Conservation (phyloP, 2,888 invertebrate species). For the Nowickia ferox region DNA sequence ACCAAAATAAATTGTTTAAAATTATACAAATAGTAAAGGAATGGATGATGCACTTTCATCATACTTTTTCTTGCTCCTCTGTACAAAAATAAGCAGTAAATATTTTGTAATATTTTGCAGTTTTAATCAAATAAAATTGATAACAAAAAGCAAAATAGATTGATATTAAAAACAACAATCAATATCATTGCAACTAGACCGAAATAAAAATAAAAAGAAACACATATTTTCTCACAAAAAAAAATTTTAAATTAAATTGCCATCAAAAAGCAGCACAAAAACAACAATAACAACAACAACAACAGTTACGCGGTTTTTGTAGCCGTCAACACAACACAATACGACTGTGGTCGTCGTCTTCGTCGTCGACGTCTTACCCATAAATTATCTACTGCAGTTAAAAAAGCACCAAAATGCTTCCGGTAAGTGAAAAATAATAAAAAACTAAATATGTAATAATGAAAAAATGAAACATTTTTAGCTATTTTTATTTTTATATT, state of each 20-base stretch:
- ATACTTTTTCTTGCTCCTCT: background rate
- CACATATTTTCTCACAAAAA: slow-evolving; percentile 22
- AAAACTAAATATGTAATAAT: slow-evolving; percentile 26
- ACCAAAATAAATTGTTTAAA: slow-evolving; percentile 25
- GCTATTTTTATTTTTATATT: background rate
- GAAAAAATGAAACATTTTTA: slow-evolving; percentile 39
- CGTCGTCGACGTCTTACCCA: slow-evolving; percentile 55
- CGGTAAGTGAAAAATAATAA: slow-evolving; percentile 77
- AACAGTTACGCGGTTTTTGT: slow-evolving; percentile 64
- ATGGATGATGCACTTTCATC: background rate
- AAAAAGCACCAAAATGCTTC: slow-evolving; percentile 79
- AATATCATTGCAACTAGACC: slow-evolving; percentile 46
- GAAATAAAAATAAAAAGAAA: slow-evolving; percentile 29
- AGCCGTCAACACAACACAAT: slow-evolving; percentile 58
- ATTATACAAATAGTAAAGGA: slow-evolving; percentile 28
- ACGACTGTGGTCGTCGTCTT: slow-evolving; percentile 58
- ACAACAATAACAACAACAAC: slow-evolving; percentile 50
- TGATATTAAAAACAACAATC: slow-evolving; percentile 52
- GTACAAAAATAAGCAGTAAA: slow-evolving; percentile 36
- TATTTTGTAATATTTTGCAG: slow-evolving; percentile 61
- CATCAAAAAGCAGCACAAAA: slow-evolving; percentile 68
- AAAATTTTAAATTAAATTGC: slow-evolving; percentile 70
- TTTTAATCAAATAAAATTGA: slow-evolving; percentile 60
- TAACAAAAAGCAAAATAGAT: slow-evolving; percentile 41
- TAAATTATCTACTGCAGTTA: slow-evolving; percentile 62